Percentiles rank a stretch among this genome's conserved stretches.
Conservation (phyloP, 2,797 vertebrate genomes). For the Hemibagrus guttatus region DNA sequence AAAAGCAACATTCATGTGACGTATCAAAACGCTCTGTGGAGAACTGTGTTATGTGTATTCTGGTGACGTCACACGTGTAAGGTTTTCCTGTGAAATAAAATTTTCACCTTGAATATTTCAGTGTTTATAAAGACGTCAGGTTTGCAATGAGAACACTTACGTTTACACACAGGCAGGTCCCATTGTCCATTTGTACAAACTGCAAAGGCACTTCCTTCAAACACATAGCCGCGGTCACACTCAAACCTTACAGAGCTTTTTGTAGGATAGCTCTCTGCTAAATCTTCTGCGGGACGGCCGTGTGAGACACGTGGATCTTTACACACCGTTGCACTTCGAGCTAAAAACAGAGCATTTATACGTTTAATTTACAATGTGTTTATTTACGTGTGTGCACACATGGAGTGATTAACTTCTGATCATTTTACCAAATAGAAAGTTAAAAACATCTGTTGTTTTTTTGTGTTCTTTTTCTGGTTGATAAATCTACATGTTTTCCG, state of each 20-base stretch:
- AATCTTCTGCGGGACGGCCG: not conserved
- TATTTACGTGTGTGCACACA: not conserved
- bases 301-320: not conserved
- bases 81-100: not conserved
- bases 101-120: no score
- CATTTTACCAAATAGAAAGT: no score
- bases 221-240: slow-evolving; percentile 3
- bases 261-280: no score
- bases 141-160: slow-evolving; percentile 1
- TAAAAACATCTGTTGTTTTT: no score
- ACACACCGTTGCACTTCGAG: not conserved
- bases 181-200: not conserved
- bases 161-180: not conserved
- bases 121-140: not conserved
- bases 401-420: no score
- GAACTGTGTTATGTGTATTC: no score
- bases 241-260: no score
- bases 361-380: not conserved
- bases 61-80: not conserved
- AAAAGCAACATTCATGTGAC: no score
- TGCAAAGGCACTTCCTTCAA: rapidly evolving
- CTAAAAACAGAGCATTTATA: not conserved
- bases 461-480: no score
- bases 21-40: no score
- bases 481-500: no score